Evolutionary conservation across 2,888 invertebrate genomes (phyloP), one percentile per base, ranked within the genome.

Genomic region (Ochlodes sylvanus): DNA sequence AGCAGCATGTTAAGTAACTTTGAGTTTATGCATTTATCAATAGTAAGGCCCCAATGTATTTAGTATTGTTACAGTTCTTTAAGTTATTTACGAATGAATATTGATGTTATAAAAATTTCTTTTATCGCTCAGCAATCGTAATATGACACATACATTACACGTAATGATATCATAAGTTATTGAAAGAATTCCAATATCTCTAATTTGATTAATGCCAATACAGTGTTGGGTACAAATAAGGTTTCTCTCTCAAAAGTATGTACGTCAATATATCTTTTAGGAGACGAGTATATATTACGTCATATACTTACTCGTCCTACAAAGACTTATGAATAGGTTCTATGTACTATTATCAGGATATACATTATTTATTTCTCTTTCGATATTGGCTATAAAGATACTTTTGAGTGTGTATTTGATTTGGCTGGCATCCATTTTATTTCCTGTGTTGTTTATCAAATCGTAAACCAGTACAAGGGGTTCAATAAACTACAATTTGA

Each of bases 351-450:
- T 27, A 27, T 27, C 5, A 27, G 27, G 27, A 27, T 27, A 50
- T 50, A 19, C 19, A 50, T 19, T 50, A 47, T 50, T 50, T 50
- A 50, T 50, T 44, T 15, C 10, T 5, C 4, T 44, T 44, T 44
- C 7, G 15, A 19, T 17, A 50, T 50, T 50, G 50, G 19, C 50
- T 19, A 50, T 50, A 10, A 50, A 19, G 50, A 50, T 10, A 50
- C 50, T 50, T 50, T 50, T 19, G 12, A 50, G 12, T 50, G 19
- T 12, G 12, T 38, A 38, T 50, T 19, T 19, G 10, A 19, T 12
- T 50, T 50, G 50, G 50, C 19, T 50, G 10, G 50, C 19, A 19
- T 50, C 50, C 50, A 50, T 50, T 50, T 50, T 50, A 50, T 50
- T 50, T 4, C 19, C 19, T 50, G 3, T 17, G 9, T 19, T 50